Conservation (phyloP, 35 echinoderm and acorn worm species). For the Heliocidaris erythrogramma region DNA sequence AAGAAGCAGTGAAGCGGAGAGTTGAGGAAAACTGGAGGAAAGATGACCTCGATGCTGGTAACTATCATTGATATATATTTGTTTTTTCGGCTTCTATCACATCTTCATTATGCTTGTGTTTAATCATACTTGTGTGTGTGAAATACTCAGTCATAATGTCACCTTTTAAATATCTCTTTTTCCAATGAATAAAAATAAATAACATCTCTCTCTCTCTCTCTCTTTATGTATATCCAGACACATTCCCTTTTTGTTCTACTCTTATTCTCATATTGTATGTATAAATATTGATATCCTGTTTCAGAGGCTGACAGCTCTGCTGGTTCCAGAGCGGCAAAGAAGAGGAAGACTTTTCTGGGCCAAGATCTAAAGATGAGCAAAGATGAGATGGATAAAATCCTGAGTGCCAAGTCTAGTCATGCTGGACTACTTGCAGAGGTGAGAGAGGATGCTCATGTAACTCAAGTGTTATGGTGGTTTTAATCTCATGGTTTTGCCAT, state of each 20-base stretch:
- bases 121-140: too few species aligned
- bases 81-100: too few species aligned
- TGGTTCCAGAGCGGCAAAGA: constrained; percentile 58
- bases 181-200: background rate
- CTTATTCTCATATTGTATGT: too few species aligned
- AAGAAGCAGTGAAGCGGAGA: constrained; percentile 66
- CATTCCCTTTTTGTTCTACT: background rate
- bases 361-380: constrained; percentile 68
- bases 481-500: too few species aligned
- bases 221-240: too few species aligned
- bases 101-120: too few species aligned
- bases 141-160: background rate
- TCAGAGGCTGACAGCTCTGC: background rate
- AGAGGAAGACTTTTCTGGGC: constrained; percentile 69
- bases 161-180: background rate
- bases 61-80: background rate
- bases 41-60: background rate
- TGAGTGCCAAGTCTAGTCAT: constrained; percentile 66
- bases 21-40: constrained; percentile 60
- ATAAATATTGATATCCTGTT: background rate
- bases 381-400: constrained; percentile 71
- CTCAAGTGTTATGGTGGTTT: background rate
- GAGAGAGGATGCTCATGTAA: background rate
- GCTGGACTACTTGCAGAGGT: constrained; percentile 71
- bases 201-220: background rate